Base-by-base conservation (phyloP, 2,113 vertebrate species). In the Ochotona princeps region DNA sequence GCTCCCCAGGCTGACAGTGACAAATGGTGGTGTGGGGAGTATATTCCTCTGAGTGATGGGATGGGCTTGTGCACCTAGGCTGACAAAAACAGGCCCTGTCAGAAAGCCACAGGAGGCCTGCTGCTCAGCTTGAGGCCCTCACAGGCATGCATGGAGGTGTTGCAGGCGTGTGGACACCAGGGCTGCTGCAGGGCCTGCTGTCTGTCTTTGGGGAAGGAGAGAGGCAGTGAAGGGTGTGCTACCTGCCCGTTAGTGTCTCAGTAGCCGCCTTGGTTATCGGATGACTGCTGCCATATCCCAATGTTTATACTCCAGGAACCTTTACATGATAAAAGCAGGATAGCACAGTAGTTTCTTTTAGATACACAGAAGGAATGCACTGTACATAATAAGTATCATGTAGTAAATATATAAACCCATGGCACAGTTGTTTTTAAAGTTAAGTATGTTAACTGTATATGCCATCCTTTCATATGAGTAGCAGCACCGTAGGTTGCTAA, bases 1-100 rank as follows among this genome's bases (percentile, higher is more conserved):
- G 96, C 97, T 98, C 95, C 89, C 92, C 6, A 1, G 70, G 96
- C 92, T 97, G 98, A 98, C 97, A 95, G 89, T 98, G 98, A 98
- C 97, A 97, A 97, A 97, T 97, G 97, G 87, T 92, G 91, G 95
- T 97, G 96, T 96, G 96, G 97, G 94, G 94, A 96, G 86, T 78
- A 65, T n/a, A 80, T 94, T 97, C 78, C 89, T 96, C 74, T 97
- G 98, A 94, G 97, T 95, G 94, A 97, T 94, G 87, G 95, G 63
- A 47, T 89, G 91, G 84, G n/a, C 92, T 95, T 20, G 25, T 23
- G 76, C 78, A 67, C 90, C 94, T 86, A 74, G 69, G 85, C 89
- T 93, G 93, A 89, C 95, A 96, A 96, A 95, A 97, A 94, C 87
- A 92, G 44, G 74, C 10, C 21, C 47, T 91, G n/a, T 61, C 84